Base-by-base conservation (phyloP, 1,140 invertebrate genomes). In the Penaeus vannamei region DNA sequence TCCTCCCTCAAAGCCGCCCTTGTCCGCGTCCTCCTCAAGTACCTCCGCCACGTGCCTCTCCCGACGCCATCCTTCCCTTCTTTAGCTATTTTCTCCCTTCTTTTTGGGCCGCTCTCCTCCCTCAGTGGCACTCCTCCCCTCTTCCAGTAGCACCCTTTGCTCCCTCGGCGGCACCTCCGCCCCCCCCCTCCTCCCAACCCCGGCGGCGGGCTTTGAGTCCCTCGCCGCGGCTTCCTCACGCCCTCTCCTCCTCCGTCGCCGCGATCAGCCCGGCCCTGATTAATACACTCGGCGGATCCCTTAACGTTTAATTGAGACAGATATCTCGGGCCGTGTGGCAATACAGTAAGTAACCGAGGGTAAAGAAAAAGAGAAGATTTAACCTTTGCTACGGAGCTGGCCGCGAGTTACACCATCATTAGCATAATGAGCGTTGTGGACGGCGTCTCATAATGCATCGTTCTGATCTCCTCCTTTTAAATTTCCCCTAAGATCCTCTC, bases 371-470 rank as follows among this genome's bases (percentile, higher is more conserved):
- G 81, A 61, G 66, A 87, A 77, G 79, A 87, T 87, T 87, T 87
- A 87, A 76, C 86, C 86, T 87, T 83, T 87, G 86, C 86, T 83
- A 87, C 66, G 79, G 80, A 87, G 86, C 86, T 83, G 86, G 81
- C 80, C 86, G 82, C 87, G 66, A 89, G 66, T 84, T 89, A 61
- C 87, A 84, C 87, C 87, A 84, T 89, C 80, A 89, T 89, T 89
- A 89, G 87, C 87, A 89, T 89, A 84, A 89, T 89, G 87, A 89
- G 69, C 81, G 60, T 69, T 89, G 80, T 76, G 87, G 87, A 77
- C 32, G 66, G 23, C 23, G 46, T 84, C 82, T 89, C 87, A 84
- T 84, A 84, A 84, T 79, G 81, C 82, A 79, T 89, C 87, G 81
- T 84, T 84, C 87, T 89, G 22, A 76, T 26, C n/a, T 59, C 87